Percentiles rank a stretch among this genome's conserved stretches.
These are phyloP conservation scores for Pangasius larnaudii DNA, from an alignment of 2,797 vertebrate genomes.

Conservation along the genomic window DNA sequence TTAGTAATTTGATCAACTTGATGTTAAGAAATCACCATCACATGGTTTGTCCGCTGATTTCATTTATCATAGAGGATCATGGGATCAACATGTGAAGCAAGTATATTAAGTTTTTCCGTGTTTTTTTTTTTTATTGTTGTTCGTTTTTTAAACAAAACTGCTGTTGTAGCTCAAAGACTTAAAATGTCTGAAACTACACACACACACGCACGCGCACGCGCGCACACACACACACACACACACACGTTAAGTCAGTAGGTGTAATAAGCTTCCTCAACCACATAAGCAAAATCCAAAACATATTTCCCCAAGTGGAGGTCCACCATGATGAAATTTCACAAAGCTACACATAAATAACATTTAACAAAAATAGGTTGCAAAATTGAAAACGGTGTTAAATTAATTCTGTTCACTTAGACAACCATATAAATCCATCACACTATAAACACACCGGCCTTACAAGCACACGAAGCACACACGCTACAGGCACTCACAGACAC, in stretches of 20 bases:
- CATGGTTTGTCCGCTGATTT: background rate
- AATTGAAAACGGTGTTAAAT: conserved; percentile 39
- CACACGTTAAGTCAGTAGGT: background rate
- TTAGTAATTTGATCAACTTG: conserved; percentile 10
- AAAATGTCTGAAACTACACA: background rate
- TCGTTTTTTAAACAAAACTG: background rate
- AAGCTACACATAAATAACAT: conserved; percentile 52
- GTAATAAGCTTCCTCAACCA: conserved; percentile 25
- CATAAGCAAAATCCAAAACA: conserved; percentile 35
- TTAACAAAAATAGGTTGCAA: conserved; percentile 41
- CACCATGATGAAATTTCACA: conserved; percentile 20
- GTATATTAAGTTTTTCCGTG: background rate
- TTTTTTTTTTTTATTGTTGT: background rate
- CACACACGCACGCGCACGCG: too few relatives aligned
- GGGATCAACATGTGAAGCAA: background rate
- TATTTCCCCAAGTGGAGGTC: conserved; percentile 3
- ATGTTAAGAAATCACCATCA: conserved; percentile 19
- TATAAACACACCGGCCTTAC: conserved; percentile 41
- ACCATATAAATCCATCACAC: conserved; percentile 49
- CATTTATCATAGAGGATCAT: background rate
- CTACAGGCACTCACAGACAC: conserved; percentile 45
- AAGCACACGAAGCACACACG: conserved; percentile 23
- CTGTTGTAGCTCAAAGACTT: conserved; percentile 6
- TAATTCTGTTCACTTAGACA: conserved; percentile 32
- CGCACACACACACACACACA: background rate